Conservation (phyloP, 1,140 invertebrate genomes). For the Cardiocondyla obscurior region DNA sequence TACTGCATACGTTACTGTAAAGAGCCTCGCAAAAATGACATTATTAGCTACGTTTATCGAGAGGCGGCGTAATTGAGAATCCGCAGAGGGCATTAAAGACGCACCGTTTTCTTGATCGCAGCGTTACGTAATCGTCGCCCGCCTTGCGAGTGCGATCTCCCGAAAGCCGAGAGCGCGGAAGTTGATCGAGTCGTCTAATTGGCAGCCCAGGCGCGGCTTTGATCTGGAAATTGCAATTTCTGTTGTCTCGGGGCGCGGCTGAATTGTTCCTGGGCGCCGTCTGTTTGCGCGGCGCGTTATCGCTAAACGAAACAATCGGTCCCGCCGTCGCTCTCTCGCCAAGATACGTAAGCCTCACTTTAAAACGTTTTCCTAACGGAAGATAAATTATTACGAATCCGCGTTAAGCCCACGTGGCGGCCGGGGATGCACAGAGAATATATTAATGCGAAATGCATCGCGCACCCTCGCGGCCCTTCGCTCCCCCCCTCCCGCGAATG, state of each 20-base stretch:
- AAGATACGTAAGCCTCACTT: conserved; percentile 14
- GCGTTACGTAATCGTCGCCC: neutral
- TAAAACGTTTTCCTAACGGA: conserved; percentile 22
- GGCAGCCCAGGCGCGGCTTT: conserved; percentile 14
- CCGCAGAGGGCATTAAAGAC: neutral
- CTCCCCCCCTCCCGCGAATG: conserved; percentile 5
- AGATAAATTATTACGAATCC: conserved; percentile 54
- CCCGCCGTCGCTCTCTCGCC: neutral
- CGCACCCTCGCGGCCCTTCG: neutral
- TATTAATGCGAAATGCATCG: conserved; percentile 48
- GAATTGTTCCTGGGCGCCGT: neutral
- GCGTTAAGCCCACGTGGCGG: conserved; percentile 44
- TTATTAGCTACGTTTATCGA: neutral
- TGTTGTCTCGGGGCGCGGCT: neutral
- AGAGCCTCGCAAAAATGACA: no score
- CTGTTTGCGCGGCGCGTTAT: conserved; percentile 30
- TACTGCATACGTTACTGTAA: neutral
- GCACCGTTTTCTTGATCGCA: neutral
- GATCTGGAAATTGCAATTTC: conserved; percentile 48
- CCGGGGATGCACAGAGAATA: conserved; percentile 51
- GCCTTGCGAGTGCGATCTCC: neutral
- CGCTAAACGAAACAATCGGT: conserved; percentile 42
- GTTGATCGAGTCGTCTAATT: conserved; percentile 37
- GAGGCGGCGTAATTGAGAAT: no score
- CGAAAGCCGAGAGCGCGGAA: conserved; percentile 1